A percentile compares a stretch with the other conserved stretches of the same genome.
Conservation (phyloP, 2,797 vertebrate species). For the Pitangus sulphuratus region DNA sequence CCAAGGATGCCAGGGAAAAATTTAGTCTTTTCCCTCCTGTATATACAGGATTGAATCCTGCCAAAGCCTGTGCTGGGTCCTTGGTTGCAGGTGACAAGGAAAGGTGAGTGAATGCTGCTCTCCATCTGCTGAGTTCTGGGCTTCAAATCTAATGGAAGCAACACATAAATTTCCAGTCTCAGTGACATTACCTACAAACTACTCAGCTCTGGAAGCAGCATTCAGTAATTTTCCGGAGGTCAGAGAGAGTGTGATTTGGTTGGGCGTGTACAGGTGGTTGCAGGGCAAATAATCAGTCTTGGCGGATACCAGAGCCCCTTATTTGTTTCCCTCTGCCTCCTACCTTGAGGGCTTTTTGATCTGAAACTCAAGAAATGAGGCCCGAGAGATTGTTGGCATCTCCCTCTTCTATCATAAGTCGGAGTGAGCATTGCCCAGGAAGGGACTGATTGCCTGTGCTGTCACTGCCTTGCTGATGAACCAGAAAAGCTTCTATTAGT, state of each 20-base stretch:
- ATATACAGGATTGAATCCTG: background rate
- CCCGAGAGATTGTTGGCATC: background rate
- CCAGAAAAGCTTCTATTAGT: constrained; percentile 35
- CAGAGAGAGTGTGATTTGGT: background rate
- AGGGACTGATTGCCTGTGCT: background rate
- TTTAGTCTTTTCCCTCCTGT: background rate
- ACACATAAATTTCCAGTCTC: background rate
- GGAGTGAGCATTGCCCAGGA: background rate
- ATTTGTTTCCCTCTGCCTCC: background rate
- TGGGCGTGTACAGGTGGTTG: background rate
- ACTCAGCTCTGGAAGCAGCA: background rate
- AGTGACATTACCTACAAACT: background rate
- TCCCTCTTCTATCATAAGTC: background rate
- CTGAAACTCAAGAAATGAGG: background rate
- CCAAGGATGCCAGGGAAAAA: background rate
- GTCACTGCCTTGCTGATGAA: constrained; percentile 17
- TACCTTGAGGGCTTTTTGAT: background rate
- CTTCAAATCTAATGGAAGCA: background rate
- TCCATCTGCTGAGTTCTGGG: background rate
- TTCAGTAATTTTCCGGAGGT: background rate
- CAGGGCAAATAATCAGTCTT: background rate
- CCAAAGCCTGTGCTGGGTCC: background rate
- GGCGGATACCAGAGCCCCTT: background rate
- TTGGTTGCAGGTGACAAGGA: background rate
- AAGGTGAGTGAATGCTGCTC: background rate